These are phyloP conservation scores for Pygoscelis antarcticus DNA, from an alignment of 2,113 vertebrate species.

Conservation along the genomic window DNA sequence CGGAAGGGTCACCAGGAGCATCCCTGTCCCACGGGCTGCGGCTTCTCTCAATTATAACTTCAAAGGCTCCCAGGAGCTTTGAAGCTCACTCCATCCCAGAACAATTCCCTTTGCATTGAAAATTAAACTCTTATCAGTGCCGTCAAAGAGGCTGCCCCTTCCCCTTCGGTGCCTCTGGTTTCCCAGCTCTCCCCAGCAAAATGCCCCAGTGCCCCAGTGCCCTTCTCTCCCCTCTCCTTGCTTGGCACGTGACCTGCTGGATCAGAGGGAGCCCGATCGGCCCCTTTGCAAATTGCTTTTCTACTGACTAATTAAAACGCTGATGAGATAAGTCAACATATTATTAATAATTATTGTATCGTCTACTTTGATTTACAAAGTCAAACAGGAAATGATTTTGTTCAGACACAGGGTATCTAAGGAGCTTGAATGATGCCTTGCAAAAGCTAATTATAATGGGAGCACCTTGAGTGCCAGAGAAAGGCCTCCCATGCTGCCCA, in stretches of 20 bases:
- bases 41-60: conserved; percentile 62
- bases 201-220: background rate
- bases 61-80: conserved; percentile 58
- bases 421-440: background rate
- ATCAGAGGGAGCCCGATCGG: background rate
- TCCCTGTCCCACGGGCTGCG: background rate
- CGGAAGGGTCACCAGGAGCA: conserved; percentile 19
- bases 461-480: background rate
- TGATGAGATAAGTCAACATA: conserved; percentile 68
- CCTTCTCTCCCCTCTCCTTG: background rate
- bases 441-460: background rate
- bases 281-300: conserved; percentile 56
- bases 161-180: background rate
- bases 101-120: conserved; percentile 38
- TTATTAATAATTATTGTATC: conserved; percentile 67
- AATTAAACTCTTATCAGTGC: conserved; percentile 20
- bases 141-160: background rate
- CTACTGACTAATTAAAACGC: conserved; percentile 56
- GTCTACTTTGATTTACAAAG: conserved; percentile 59
- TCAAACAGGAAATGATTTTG: conserved; percentile 45
- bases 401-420: background rate
- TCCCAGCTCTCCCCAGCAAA: background rate
- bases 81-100: background rate
- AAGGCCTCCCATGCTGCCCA: background rate
- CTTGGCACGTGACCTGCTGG: background rate